Evolutionary conservation across 2,113 vertebrate species (phyloP), one percentile per base, ranked within the genome.

Genomic region (Pomatostomus ruficeps): DNA sequence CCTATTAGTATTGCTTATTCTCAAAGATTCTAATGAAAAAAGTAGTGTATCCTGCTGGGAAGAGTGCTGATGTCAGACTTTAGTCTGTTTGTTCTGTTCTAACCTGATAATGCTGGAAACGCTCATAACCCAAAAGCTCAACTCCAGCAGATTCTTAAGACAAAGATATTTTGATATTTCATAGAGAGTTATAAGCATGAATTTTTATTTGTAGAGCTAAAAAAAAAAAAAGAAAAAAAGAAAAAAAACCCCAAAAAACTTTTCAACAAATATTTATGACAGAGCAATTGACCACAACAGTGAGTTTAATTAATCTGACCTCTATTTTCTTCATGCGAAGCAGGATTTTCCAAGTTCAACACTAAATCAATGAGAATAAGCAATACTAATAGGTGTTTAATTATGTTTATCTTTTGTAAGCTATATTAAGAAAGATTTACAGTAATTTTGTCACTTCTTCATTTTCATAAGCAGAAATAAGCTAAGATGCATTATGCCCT

Each of bases 1-100:
- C 99, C 99, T 99, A 99, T 99, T 99, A n/a, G n/a, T n/a, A n/a
- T n/a, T n/a, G n/a, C n/a, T n/a, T n/a, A n/a, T n/a, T n/a, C 98
- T 98, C 98, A 98, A 98, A 98, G 98, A 98, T 98, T 97, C 98
- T 98, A 97, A 98, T 97, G 95, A 98, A 98, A 89, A 98, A 97
- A 98, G 96, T 92, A 94, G 87, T 95, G 97, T 97, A 97, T 97
- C 97, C 98, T 93, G 98, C 98, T 98, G 97, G 40, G 97, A 98
- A 97, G 96, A 97, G 97, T 96, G 95, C 96, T 94, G 77, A 96
- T 97, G 97, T 98, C 98, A 96, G 97, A 97, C 97, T 96, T 95
- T 90, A 96, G 88, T 89, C 96, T 97, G 97, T 97, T 96, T 93
- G 97, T 97, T 97, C 97, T 98, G 97, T 97, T 97, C 93, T 95